Base-by-base conservation (phyloP, 2,888 invertebrate genomes). In the Chalcis sispes region DNA sequence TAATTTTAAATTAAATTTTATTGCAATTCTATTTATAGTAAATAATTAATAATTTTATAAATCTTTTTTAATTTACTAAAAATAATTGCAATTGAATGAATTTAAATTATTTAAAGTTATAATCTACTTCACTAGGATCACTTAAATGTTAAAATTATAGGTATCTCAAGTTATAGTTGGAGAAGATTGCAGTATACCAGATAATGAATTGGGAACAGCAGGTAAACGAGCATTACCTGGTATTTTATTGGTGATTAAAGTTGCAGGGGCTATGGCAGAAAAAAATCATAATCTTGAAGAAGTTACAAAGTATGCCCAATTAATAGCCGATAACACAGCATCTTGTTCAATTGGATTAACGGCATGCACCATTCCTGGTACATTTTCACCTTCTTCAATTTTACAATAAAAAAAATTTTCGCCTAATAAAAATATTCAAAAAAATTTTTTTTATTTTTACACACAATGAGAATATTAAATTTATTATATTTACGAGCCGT, bases 301-400 rank as follows among this genome's bases (percentile, higher is more conserved):
- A 56, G 89, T 93, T 15, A 82, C 83, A 8, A 77, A 82, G 18
- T 82, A 81, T 29, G 86, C 88, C 8, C 79, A 86, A 61, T 88
- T 89, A 54, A 88, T 92, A 0, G 89, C 90, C 72, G 87, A 90
- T 52, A 89, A 91, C 80, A 90, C 92, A 89, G 93, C 93, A 0
- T 95, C 95, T 0, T 91, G 94, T 64, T 94, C 95, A 1, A 90
- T 95, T 5, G 92, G 93, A 66, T 87, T 95, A 56, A 90, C 90
- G 56, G 91, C 94, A 0, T 94, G 94, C 83, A 92, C 93, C 13
- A 87, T 95, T 42, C 95, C 94, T 70, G 92, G 92, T 90, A 76
- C 15, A 58, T 42, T 4, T 42, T 42, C 2, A 13, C 15, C 2
- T 42, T 15, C 7, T 42, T n/a, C n/a, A n/a, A n/a, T n/a, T n/a